Conservation (phyloP, 2,888 invertebrate species). For the Xestia c-nigrum region DNA sequence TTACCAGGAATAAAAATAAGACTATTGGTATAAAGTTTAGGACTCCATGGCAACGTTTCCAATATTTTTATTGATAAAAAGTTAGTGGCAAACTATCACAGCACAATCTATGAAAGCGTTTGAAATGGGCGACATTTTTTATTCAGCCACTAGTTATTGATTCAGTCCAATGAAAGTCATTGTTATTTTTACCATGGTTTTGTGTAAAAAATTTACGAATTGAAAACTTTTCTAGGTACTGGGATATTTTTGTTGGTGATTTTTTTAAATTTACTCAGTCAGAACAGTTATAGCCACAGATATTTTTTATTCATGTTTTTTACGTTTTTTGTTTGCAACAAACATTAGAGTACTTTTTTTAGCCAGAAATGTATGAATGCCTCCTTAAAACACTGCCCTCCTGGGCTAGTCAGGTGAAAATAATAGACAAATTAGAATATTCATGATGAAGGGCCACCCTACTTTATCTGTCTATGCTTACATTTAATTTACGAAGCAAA, state of each 20-base stretch:
- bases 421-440: constrained; percentile 17
- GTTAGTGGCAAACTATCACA: constrained; percentile 8
- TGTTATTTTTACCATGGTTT: constrained; percentile 18
- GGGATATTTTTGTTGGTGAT: background rate
- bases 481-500: constrained; percentile 83
- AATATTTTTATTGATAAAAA: constrained; percentile 35
- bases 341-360: background rate
- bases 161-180: constrained; percentile 36
- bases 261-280: background rate
- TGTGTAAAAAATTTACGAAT: background rate
- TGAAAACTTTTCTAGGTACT: background rate
- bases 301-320: background rate
- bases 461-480: constrained; percentile 74
- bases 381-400: background rate
- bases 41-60: background rate
- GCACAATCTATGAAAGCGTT: constrained; percentile 26
- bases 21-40: constrained; percentile 24
- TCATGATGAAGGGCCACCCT: constrained; percentile 50
- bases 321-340: background rate
- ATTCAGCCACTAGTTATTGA: constrained; percentile 37
- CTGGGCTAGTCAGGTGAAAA: background rate
- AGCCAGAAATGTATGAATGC: background rate
- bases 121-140: constrained; percentile 7
- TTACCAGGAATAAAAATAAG: constrained; percentile 27
- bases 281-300: background rate